A percentile compares a stretch with the other conserved stretches of the same genome.
These are phyloP conservation scores for Andrena marginata DNA, from an alignment of 2,888 invertebrate species.

Conservation along the genomic window DNA sequence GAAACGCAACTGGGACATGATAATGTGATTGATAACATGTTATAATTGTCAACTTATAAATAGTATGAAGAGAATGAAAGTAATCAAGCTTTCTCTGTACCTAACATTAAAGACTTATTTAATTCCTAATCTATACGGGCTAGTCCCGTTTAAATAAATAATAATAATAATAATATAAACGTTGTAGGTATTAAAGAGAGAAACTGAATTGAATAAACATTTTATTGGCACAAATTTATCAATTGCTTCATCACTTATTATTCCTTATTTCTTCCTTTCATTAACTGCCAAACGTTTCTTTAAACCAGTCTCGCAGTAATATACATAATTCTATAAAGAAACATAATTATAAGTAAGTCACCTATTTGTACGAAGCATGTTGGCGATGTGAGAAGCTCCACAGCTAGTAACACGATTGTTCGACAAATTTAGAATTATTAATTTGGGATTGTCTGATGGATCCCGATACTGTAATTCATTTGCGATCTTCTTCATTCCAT, in stretches of 20 bases:
- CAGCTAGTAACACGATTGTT: conserved; percentile 81
- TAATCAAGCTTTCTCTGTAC: no score
- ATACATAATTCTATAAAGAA: neutral
- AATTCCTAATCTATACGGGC: no score
- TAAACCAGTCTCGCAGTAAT: no score
- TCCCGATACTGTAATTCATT: conserved; percentile 72
- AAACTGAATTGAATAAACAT: no score
- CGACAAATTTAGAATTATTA: conserved; percentile 81
- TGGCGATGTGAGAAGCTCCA: conserved; percentile 77
- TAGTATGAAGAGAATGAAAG: neutral
- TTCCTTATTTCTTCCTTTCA: no score
- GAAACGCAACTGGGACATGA: conserved; percentile 12
- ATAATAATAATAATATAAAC: no score
- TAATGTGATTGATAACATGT: conserved; percentile 4
- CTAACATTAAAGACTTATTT: no score
- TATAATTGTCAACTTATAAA: neutral
- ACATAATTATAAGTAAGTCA: conserved; percentile 1
- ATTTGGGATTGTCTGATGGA: conserved; percentile 61
- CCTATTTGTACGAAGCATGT: conserved; percentile 80
- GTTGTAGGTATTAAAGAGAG: no score
- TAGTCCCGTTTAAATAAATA: no score
- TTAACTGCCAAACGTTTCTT: no score
- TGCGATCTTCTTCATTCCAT: conserved; percentile 75
- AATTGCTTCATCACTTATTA: no score
- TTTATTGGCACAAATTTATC: no score